Evolutionary conservation across 2,113 vertebrate species (phyloP).

Genomic region (Charadrius vociferus): DNA sequence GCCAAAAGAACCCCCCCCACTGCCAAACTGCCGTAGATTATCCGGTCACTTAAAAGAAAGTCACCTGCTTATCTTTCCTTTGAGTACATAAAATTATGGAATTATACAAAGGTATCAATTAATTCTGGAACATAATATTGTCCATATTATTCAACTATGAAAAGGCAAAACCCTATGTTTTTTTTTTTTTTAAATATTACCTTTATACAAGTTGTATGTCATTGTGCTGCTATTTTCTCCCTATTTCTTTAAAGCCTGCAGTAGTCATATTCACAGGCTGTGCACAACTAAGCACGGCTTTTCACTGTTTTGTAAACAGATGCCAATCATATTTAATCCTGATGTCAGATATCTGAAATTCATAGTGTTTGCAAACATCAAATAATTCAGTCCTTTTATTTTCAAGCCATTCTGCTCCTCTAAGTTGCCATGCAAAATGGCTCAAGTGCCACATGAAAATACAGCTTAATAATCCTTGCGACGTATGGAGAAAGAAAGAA

Average conservation of each 20-base stretch:
- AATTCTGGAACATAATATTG: not conserved
- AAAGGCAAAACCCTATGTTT: not conserved
- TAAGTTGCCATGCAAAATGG: not conserved
- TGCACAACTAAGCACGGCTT: not conserved
- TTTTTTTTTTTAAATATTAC: no score
- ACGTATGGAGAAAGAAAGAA: conserved; percentile 18
- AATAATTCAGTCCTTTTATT: conserved; percentile 2
- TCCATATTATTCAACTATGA: not conserved
- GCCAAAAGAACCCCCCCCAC: not conserved
- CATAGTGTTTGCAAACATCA: not conserved
- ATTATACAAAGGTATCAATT: not conserved
- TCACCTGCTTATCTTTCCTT: not conserved
- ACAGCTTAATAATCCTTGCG: conserved; percentile 46
- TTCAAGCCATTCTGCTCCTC: not conserved
- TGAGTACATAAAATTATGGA: not conserved
- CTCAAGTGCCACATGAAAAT: conserved; percentile 27
- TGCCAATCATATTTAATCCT: not conserved
- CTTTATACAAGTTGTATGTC: not conserved
- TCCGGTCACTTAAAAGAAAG: not conserved
- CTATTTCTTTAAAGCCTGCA: not conserved
- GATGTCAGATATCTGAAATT: not conserved
- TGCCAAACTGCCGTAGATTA: not conserved
- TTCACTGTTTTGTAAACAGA: not conserved
- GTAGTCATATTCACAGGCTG: not conserved
- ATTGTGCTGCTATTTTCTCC: not conserved